These are phyloP conservation scores for Elaphurus davidianus DNA, from an alignment of 2,113 vertebrate genomes.

Conservation along the genomic window DNA sequence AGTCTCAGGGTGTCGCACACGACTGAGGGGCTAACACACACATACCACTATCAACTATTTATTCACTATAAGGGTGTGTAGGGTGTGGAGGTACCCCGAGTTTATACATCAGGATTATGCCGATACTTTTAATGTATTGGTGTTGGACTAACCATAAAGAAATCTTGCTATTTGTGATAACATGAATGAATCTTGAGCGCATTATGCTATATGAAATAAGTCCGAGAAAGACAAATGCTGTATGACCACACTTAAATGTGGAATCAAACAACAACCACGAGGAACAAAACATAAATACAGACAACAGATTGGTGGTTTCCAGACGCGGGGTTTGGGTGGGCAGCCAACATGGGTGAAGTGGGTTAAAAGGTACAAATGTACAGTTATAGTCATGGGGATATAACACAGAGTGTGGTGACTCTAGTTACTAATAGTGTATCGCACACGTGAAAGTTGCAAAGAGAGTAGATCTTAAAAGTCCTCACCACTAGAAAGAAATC, in stretches of 20 bases:
- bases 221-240: neutral
- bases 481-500: neutral
- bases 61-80: too few relatives aligned
- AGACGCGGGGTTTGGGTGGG: rapidly evolving
- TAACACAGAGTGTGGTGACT: neutral
- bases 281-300: neutral
- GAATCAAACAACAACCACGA: neutral
- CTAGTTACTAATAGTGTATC: neutral
- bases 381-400: neutral
- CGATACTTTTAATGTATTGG: too few relatives aligned
- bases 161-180: neutral
- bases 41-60: too few relatives aligned
- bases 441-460: neutral
- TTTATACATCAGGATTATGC: too few relatives aligned
- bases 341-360: neutral
- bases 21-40: too few relatives aligned
- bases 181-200: neutral
- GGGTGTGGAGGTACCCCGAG: too few relatives aligned
- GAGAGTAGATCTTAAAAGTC: neutral
- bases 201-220: neutral
- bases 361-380: neutral
- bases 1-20: too few relatives aligned
- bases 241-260: neutral
- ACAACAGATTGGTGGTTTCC: neutral
- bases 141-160: neutral